A percentile compares a stretch with the other conserved stretches of the same genome.
These are phyloP conservation scores for Alectoris magna DNA, from an alignment of 2,797 vertebrate species.

Conservation along the genomic window DNA sequence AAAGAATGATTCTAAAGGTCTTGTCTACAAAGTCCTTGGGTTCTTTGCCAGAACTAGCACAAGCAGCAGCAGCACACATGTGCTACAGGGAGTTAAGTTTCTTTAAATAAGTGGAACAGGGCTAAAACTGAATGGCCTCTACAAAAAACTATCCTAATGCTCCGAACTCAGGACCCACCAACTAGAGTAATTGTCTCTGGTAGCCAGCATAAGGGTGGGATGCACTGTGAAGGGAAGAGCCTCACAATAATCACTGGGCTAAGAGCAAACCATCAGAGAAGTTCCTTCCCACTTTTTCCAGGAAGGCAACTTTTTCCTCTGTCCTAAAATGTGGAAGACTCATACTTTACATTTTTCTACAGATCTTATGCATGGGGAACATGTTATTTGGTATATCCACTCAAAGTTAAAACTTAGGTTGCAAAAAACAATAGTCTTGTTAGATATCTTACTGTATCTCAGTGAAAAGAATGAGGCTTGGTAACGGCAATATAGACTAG, in stretches of 20 bases:
- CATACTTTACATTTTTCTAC: not conserved
- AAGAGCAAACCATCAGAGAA: not conserved
- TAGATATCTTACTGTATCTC: not conserved
- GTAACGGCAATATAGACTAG: not conserved
- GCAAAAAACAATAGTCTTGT: not conserved
- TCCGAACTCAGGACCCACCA: not conserved
- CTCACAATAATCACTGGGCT: not conserved
- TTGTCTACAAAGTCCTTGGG: not conserved
- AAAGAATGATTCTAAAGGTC: not conserved
- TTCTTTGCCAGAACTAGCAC: not conserved
- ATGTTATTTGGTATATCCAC: not conserved
- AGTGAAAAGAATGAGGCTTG: not conserved
- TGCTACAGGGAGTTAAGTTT: not conserved
- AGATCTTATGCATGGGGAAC: not conserved
- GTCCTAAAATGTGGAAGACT: not conserved
- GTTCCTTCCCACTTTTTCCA: not conserved
- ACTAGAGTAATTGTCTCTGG: not conserved
- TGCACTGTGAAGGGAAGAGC: not conserved
- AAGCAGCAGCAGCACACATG: not conserved
- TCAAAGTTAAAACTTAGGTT: not conserved
- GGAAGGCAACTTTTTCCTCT: not conserved
- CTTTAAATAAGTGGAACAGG: not conserved
- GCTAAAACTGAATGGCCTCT: not conserved
- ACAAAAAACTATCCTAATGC: not conserved
- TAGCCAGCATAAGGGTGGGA: not conserved